Percentiles rank a stretch among this genome's conserved stretches.
Evolutionary conservation across 2,113 vertebrate species (phyloP).

Genomic region (Rhabdornis inornatus): DNA sequence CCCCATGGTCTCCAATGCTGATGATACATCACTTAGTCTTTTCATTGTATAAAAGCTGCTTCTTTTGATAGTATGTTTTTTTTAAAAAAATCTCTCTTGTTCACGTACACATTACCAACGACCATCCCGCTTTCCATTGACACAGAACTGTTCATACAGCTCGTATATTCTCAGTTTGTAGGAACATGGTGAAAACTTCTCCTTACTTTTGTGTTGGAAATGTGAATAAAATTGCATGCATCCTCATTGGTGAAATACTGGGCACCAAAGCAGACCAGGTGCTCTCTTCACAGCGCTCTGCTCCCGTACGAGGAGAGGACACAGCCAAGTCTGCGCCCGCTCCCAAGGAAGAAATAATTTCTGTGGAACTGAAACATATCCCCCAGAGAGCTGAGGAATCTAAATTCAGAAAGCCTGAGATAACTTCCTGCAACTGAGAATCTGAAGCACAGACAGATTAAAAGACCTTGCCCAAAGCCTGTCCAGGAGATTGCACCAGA

Average conservation of each 20-base stretch:
- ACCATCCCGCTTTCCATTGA: background rate
- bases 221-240: background rate
- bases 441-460: background rate
- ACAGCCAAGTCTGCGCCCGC: background rate
- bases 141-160: background rate
- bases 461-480: background rate
- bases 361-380: background rate
- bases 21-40: background rate
- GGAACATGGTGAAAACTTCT: background rate
- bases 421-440: background rate
- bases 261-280: background rate
- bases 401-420: background rate
- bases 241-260: accelerated
- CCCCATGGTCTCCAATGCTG: background rate
- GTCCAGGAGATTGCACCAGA: background rate
- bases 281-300: accelerated
- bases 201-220: background rate
- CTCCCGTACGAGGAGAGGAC: accelerated
- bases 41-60: background rate
- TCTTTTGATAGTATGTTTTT: background rate
- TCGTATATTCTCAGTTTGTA: background rate
- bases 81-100: background rate
- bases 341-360: background rate
- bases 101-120: background rate
- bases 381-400: background rate